Percentiles rank a stretch among this genome's conserved stretches.
phyloP scores from a whole-genome alignment of 1,140 invertebrate species.

The Drosophila truncata region DNA sequence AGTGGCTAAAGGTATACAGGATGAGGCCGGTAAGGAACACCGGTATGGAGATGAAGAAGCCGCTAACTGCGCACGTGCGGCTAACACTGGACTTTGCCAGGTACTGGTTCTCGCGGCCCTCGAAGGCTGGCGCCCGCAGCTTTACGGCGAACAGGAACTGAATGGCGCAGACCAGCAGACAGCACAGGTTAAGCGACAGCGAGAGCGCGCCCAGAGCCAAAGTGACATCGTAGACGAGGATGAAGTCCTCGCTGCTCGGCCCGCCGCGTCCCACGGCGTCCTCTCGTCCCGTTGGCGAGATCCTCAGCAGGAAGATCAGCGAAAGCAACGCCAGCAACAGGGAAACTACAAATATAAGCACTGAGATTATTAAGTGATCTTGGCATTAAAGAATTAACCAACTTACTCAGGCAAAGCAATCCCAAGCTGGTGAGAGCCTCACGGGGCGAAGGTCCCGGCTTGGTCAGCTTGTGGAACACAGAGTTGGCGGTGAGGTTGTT shows the following conservation, averaged over 20 bases:
- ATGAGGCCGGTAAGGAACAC: constrained; percentile 97
- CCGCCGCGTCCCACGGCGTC: constrained; percentile 79
- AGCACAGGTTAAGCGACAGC: constrained; percentile 94
- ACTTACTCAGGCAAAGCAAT: constrained; percentile 89
- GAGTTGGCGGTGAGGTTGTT: constrained; percentile 63
- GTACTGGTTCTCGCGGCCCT: constrained; percentile 93
- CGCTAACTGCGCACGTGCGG: constrained; percentile 95
- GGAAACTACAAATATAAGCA: constrained; percentile 87
- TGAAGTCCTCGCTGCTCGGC: constrained; percentile 90
- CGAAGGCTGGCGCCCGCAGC: constrained; percentile 90
- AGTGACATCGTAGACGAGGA: constrained; percentile 95
- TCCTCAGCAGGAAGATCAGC: constrained; percentile 93
- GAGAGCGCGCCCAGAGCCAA: constrained; percentile 94
- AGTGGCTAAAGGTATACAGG: constrained; percentile 96
- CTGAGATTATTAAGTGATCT: neutral
- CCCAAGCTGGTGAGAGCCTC: constrained; percentile 95
- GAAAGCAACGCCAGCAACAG: constrained; percentile 93
- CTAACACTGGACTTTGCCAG: constrained; percentile 95
- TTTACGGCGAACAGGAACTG: constrained; percentile 97
- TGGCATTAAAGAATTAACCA: fast-evolving
- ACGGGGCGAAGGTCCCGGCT: constrained; percentile 78
- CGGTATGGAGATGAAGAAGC: constrained; percentile 97
- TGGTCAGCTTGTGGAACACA: constrained; percentile 54
- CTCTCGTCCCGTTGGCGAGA: constrained; percentile 88
- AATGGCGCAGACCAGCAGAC: constrained; percentile 96